Evolutionary conservation across 2,113 vertebrate genomes (phyloP), one percentile per base, ranked within the genome.

Genomic region (Apus apus): DNA sequence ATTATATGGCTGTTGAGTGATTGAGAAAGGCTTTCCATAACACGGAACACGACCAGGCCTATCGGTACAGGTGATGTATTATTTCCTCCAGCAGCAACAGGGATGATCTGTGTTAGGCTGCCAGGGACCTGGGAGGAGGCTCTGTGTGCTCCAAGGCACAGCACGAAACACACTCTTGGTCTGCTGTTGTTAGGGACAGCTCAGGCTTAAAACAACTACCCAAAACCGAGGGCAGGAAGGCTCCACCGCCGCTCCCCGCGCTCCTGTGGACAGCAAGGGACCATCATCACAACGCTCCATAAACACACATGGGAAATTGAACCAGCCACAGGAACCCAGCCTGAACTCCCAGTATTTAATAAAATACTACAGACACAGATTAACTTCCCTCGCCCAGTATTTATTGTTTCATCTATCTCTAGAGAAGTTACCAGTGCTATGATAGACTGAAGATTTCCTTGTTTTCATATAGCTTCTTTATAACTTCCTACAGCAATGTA

Each of bases 341-440:
- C 62, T 1, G 34, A 83, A 87, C 50, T 79, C 78, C 27, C 0
- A 1, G 50, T 48, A 30, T 71, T 94, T 46, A 85, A 93, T 79
- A 73, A 48, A 96, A 80, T 77, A 85, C 85, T 71, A 70, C 5
- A 14, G 85, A 54, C 93, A 82, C 67, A 76, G 81, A 90, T 83
- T 60, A 91, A 71, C 87, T 83, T 76, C 75, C 60, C 78, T 88
- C 0, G 2, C 60, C 68, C 5, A 1, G 87, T 83, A 90, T 95
- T 95, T 84, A 94, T 27, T 95, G 93, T 82, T 94, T 83, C 91
- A 83, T 90, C 56, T 86, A 56, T 76, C 87, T 80, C 87, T 54
- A 76, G 82, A 92, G 91, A 73, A 88, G 90, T 4, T 82, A 77
- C 85, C 91, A 73, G 85, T 5, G 7, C 82, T 43, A n/a, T 12